phyloP scores from a whole-genome alignment of 1,140 invertebrate species.

The Heliconius hewitsoni region DNA sequence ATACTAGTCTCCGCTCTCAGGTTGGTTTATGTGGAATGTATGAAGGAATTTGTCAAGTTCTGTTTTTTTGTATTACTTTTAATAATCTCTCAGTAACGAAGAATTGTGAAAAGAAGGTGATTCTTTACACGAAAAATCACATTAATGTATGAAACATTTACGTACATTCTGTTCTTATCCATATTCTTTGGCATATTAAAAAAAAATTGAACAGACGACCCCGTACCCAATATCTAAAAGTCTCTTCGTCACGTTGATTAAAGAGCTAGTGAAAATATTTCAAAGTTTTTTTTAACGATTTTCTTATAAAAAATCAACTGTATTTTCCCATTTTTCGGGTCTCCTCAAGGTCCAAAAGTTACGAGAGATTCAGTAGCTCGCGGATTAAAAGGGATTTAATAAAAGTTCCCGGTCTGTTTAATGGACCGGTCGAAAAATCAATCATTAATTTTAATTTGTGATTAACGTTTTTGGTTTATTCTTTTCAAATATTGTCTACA shows the following conservation, averaged over 20 bases:
- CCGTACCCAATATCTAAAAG: neutral
- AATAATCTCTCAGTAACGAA: no score
- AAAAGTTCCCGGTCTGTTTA: slow-evolving; percentile 36
- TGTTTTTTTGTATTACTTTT: no score
- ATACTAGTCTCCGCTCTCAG: no score
- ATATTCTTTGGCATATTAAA: no score
- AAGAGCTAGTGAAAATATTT: neutral
- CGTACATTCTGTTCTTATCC: no score
- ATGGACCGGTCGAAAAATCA: slow-evolving; percentile 38
- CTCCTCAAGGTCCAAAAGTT: slow-evolving; percentile 38
- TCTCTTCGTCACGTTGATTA: neutral
- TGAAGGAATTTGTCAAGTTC: no score
- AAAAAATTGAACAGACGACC: no score
- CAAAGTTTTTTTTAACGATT: slow-evolving; percentile 8
- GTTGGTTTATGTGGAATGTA: no score
- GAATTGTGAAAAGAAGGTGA: no score
- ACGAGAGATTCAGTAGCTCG: slow-evolving; percentile 34
- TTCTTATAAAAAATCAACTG: neutral
- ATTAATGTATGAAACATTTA: no score
- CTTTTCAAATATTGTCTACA: neutral
- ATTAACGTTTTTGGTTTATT: neutral
- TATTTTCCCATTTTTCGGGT: slow-evolving; percentile 1
- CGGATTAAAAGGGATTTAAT: slow-evolving; percentile 41
- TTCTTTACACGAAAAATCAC: no score
- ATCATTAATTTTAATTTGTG: slow-evolving; percentile 40